Conservation (phyloP, 2,888 invertebrate genomes). For the Cyaniris semiargus region DNA sequence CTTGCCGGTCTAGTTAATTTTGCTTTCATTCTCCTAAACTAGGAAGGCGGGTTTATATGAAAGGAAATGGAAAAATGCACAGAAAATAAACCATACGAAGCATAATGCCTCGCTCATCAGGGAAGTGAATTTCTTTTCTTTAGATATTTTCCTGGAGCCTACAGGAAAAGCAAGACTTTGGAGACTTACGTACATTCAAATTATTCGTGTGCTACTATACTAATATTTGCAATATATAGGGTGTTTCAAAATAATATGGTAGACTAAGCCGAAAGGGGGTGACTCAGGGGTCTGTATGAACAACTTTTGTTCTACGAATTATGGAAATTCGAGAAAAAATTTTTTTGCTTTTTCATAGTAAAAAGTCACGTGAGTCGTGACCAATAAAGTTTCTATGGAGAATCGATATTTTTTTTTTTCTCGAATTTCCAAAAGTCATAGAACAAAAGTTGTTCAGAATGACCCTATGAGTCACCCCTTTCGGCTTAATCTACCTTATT, state of each 20-base stretch:
- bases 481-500: no score
- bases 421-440: no score
- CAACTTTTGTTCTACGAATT: no score
- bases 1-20: conserved; percentile 21
- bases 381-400: no score
- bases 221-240: neutral
- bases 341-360: no score
- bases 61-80: conserved; percentile 22
- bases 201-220: neutral
- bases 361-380: no score
- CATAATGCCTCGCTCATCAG: conserved; percentile 15
- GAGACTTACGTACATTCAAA: neutral
- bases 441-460: no score
- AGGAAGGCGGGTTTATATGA: conserved; percentile 15
- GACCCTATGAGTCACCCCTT: no score
- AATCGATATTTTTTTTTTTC: no score
- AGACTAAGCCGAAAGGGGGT: no score
- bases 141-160: neutral
- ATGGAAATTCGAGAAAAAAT: no score
- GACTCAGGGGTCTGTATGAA: no score
- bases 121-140: conserved; percentile 10
- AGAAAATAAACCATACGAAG: conserved; percentile 17
- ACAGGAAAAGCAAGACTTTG: neutral
- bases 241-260: neutral
- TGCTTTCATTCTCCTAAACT: conserved; percentile 17